Evolutionary conservation across 2,888 invertebrate species (phyloP).

Genomic region (Pandemis heparana): DNA sequence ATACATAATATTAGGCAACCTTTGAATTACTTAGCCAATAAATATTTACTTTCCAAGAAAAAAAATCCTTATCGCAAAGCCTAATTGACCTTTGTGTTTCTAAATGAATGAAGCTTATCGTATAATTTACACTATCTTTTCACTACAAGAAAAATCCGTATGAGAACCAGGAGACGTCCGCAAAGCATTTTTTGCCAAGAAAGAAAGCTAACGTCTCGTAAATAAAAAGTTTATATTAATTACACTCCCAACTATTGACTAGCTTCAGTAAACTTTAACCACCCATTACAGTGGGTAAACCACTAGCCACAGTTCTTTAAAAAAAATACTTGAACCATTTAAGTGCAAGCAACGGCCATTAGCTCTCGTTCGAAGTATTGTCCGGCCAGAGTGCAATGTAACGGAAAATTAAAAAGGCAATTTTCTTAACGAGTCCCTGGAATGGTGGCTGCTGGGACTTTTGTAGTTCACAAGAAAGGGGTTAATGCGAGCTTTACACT

Average conservation of each 20-base stretch:
- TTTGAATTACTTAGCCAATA: too few species aligned
- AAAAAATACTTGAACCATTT: slow-evolving; percentile 8
- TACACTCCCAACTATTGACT: neutral
- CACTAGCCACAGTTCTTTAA: slow-evolving; percentile 15
- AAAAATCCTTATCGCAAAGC: neutral
- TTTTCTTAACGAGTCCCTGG: slow-evolving; percentile 73
- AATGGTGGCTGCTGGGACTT: slow-evolving; percentile 51
- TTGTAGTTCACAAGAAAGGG: slow-evolving; percentile 23
- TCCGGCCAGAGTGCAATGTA: slow-evolving; percentile 54
- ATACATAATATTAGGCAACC: too few species aligned
- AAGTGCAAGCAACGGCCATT: slow-evolving; percentile 28
- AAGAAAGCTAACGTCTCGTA: neutral
- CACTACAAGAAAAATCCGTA: neutral
- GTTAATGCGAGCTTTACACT: slow-evolving; percentile 1
- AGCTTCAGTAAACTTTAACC: neutral
- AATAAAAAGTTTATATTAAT: neutral
- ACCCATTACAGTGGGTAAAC: slow-evolving; percentile 21
- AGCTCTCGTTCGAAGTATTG: slow-evolving; percentile 36
- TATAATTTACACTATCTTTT: neutral
- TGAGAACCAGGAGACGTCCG: neutral
- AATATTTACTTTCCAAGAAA: too few species aligned
- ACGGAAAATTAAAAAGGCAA: slow-evolving; percentile 80
- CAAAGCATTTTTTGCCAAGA: neutral
- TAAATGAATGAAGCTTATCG: neutral
- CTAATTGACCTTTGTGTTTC: neutral